Evolutionary conservation across 2,888 invertebrate genomes (phyloP).

Genomic region (Anorthoa munda): DNA sequence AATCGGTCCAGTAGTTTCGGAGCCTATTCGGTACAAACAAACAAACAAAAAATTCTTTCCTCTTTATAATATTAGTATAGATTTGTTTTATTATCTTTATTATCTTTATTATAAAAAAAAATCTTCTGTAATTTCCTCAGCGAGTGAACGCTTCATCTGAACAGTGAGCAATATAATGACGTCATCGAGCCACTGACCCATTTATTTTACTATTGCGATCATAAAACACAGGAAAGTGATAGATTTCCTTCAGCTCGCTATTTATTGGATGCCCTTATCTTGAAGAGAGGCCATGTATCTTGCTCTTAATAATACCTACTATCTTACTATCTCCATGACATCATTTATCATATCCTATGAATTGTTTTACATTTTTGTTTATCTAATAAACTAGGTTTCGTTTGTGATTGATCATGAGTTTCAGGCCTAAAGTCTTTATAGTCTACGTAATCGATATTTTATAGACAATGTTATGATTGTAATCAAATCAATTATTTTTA

Average conservation of each 20-base stretch:
- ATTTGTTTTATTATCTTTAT: no score
- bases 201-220: constrained; percentile 76
- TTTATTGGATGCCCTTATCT: constrained; percentile 59
- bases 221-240: constrained; percentile 75
- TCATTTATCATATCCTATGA: constrained; percentile 27
- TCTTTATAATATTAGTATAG: no score
- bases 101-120: constrained; percentile 19
- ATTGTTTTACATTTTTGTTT: constrained; percentile 19
- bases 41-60: no score
- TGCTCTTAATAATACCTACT: constrained; percentile 33
- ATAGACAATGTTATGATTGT: neutral
- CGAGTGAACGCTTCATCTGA: constrained; percentile 55
- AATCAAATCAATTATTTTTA: no score
- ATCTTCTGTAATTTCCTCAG: constrained; percentile 25
- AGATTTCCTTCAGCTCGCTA: constrained; percentile 58
- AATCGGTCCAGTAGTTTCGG: no score
- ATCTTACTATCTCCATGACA: constrained; percentile 25
- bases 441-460: neutral
- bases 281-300: constrained; percentile 44
- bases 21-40: no score
- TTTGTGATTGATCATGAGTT: neutral
- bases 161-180: constrained; percentile 54
- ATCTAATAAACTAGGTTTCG: constrained; percentile 10
- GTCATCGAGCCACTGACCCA: constrained; percentile 73
- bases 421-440: constrained; percentile 1